phyloP scores from a whole-genome alignment of 2,113 vertebrate genomes.

The Alligator sinensis region DNA sequence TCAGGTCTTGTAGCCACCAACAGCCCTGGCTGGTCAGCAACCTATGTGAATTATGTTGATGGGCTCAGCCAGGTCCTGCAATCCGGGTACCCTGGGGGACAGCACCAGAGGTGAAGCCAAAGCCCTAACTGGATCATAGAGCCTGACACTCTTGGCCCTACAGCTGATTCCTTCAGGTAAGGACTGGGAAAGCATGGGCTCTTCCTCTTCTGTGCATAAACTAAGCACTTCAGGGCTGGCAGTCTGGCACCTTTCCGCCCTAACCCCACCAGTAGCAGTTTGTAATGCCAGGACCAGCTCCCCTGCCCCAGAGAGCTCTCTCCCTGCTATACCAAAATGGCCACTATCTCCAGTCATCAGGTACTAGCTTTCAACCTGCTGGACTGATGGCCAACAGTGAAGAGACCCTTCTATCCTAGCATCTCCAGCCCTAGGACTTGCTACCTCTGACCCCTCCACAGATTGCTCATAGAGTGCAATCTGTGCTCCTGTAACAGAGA shows the following conservation, averaged over 20 bases:
- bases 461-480: neutral
- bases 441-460: rapidly evolving
- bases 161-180: neutral
- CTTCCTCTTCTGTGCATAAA: neutral
- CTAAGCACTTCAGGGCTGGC: neutral
- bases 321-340: neutral
- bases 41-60: neutral
- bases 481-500: slow-evolving; percentile 46
- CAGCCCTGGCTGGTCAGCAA: rapidly evolving
- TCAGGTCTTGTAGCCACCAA: neutral
- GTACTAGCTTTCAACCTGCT: neutral
- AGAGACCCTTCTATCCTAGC: neutral
- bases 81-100: neutral
- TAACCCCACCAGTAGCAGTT: neutral
- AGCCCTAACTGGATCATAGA: neutral
- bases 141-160: neutral
- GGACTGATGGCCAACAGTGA: neutral
- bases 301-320: neutral
- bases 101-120: neutral
- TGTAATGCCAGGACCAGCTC: neutral
- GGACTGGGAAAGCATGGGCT: neutral
- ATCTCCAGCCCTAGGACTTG: neutral
- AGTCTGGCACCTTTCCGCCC: neutral
- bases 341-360: neutral
- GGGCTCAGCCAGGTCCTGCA: neutral